Conservation (phyloP, 2,888 invertebrate genomes). For the Parnassius smintheus region DNA sequence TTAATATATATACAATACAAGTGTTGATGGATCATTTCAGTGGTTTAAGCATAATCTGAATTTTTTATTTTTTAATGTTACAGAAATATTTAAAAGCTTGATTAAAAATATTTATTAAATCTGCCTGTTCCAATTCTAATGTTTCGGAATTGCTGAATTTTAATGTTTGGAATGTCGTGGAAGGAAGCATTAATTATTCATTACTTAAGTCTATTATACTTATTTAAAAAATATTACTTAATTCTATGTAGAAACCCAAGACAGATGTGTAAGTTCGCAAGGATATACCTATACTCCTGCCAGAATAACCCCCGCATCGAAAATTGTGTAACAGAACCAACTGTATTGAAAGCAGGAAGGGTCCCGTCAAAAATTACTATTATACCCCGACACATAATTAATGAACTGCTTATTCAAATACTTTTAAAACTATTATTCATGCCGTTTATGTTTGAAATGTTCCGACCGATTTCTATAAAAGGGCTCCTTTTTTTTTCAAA, state of each 20-base stretch:
- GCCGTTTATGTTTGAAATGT: constrained; percentile 77
- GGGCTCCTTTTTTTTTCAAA: constrained; percentile 55
- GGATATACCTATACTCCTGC: constrained; percentile 21
- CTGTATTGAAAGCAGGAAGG: constrained; percentile 76
- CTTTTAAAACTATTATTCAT: constrained; percentile 81
- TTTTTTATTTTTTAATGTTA: too few relatives aligned
- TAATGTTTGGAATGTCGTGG: too few relatives aligned
- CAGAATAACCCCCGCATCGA: constrained; percentile 47
- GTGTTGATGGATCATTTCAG: too few relatives aligned
- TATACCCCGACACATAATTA: constrained; percentile 74
- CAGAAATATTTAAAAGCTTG: too few relatives aligned
- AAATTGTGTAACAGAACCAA: constrained; percentile 72
- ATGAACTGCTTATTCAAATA: constrained; percentile 81
- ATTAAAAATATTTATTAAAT: too few relatives aligned
- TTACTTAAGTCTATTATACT: too few relatives aligned
- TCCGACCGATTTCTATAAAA: constrained; percentile 73
- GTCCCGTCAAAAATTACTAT: constrained; percentile 79
- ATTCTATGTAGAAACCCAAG: not conserved
- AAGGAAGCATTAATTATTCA: too few relatives aligned
- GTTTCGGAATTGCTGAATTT: too few relatives aligned
- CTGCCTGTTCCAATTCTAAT: too few relatives aligned
- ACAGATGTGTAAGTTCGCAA: constrained; percentile 20
- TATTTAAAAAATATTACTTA: too few relatives aligned
- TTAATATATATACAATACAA: too few relatives aligned
- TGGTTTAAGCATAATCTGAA: too few relatives aligned